Evolutionary conservation across 1,140 invertebrate species (phyloP).

Genomic region (Ctenoplectra terminalis): DNA sequence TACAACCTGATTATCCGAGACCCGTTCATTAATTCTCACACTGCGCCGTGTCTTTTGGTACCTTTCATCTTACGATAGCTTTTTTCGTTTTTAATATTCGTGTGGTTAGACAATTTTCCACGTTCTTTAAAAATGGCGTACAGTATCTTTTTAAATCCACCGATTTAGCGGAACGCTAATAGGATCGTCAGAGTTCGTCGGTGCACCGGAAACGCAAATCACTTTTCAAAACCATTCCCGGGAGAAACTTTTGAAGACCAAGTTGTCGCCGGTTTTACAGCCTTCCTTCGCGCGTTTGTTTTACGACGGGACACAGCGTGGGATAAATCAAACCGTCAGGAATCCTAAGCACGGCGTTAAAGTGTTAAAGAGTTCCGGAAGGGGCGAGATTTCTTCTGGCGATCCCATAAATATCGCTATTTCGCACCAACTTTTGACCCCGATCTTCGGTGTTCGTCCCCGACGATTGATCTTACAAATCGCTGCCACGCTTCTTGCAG

Average conservation of each 20-base stretch:
- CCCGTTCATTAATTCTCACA: not conserved
- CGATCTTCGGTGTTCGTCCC: slow-evolving; percentile 41
- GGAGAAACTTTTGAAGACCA: not conserved
- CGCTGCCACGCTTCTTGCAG: slow-evolving; percentile 1
- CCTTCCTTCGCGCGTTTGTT: not conserved
- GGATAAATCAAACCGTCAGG: slow-evolving; percentile 60
- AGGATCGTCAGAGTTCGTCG: not conserved
- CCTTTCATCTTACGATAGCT: no score
- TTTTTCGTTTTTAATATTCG: no score
- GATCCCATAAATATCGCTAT: slow-evolving; percentile 62
- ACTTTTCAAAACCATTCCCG: not conserved
- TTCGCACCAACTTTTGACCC: slow-evolving; percentile 41
- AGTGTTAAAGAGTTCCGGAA: slow-evolving; percentile 66
- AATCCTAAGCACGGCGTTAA: slow-evolving; percentile 65
- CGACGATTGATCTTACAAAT: slow-evolving; percentile 59
- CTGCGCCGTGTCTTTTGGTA: no score
- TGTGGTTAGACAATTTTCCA: no score
- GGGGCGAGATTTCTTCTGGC: slow-evolving; percentile 39
- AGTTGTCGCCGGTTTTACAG: slow-evolving; percentile 39
- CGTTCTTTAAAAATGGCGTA: no score
- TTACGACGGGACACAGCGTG: slow-evolving; percentile 43
- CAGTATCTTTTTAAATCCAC: not conserved
- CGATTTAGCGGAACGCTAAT: no score
- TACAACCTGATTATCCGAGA: not conserved
- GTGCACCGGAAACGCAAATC: not conserved